phyloP scores from a whole-genome alignment of 2,113 vertebrate genomes.

The Pongo pygmaeus region DNA sequence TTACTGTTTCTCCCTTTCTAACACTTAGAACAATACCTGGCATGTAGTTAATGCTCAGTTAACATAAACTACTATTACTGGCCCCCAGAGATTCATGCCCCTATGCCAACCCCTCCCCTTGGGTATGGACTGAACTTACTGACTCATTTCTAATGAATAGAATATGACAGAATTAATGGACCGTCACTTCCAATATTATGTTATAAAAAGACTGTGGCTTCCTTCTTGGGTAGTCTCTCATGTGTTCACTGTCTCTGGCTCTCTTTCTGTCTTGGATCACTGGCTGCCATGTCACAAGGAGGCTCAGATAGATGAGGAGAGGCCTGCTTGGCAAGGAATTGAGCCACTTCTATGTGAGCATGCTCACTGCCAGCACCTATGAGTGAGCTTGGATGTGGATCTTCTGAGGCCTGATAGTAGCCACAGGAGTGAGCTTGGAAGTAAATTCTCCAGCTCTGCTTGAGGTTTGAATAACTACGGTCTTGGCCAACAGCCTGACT shows the following conservation, averaged over 20 bases:
- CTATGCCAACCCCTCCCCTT: neutral
- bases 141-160: neutral
- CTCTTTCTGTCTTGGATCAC: neutral
- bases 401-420: neutral
- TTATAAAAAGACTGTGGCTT: conserved; percentile 10
- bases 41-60: neutral
- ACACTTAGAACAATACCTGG: neutral
- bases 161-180: neutral
- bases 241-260: neutral
- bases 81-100: neutral
- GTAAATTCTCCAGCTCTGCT: neutral
- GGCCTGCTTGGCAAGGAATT: neutral
- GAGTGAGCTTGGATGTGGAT: neutral
- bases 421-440: neutral
- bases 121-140: neutral
- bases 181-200: neutral
- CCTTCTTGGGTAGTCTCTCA: neutral
- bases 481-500: neutral
- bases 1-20: neutral
- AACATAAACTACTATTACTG: neutral
- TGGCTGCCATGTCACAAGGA: neutral
- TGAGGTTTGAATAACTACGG: neutral
- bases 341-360: neutral
- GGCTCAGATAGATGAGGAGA: neutral
- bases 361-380: neutral